Percentiles rank a stretch among this genome's conserved stretches.
Evolutionary conservation across 2,113 vertebrate genomes (phyloP).

Genomic region (Oryzias celebensis): DNA sequence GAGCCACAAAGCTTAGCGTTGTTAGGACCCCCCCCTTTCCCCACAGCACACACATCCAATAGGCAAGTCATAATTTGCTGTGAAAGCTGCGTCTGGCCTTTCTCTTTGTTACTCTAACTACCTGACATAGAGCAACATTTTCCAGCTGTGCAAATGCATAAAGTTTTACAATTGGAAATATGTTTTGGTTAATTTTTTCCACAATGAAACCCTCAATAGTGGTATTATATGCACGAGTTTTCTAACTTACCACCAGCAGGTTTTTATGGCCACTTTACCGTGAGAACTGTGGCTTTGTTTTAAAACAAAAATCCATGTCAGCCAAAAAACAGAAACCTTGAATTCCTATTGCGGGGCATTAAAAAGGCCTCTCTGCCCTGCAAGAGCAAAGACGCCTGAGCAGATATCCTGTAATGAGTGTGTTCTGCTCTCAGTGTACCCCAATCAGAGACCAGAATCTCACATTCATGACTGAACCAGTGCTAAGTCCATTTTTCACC

Average conservation of each 20-base stretch:
- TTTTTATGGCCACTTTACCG: conserved; percentile 24
- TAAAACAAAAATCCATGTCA: neutral
- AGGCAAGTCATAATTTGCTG: conserved; percentile 26
- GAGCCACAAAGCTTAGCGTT: conserved; percentile 80
- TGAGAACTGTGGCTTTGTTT: conserved; percentile 10
- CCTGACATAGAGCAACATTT: conserved; percentile 53
- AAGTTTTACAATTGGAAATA: conserved; percentile 63
- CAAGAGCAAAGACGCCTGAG: conserved; percentile 2
- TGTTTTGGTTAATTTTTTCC: conserved; percentile 35
- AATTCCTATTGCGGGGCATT: neutral
- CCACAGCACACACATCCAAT: conserved; percentile 33
- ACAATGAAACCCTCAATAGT: conserved; percentile 48
- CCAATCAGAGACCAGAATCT: conserved; percentile 31
- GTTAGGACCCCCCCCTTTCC: conserved; percentile 82
- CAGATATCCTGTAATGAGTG: conserved; percentile 11
- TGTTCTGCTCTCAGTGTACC: conserved; percentile 2
- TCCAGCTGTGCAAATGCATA: conserved; percentile 53
- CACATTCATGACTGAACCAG: conserved; percentile 50
- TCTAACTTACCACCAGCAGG: conserved; percentile 34
- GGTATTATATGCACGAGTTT: conserved; percentile 35
- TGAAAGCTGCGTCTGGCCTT: conserved; percentile 40
- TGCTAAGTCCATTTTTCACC: conserved; percentile 41
- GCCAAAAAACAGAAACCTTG: neutral
- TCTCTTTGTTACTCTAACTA: conserved; percentile 36
- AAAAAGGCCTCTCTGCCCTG: neutral